Percentiles rank a stretch among this genome's conserved stretches.
These are phyloP conservation scores for Leucophenga varia DNA, from an alignment of 1,140 invertebrate species.

Conservation along the genomic window DNA sequence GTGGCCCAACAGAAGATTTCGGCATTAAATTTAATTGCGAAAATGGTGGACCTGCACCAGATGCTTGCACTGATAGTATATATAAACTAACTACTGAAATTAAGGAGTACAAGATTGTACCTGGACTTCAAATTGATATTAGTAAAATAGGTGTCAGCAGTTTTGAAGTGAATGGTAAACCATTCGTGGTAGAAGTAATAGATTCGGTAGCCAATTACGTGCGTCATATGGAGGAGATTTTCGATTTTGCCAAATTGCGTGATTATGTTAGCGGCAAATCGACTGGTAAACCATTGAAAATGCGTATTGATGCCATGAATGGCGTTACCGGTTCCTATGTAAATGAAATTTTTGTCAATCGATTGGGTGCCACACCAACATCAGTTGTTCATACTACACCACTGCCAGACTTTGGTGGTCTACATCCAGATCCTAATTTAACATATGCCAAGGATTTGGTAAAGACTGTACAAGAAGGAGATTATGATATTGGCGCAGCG, in stretches of 20 bases:
- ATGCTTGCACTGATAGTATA: constrained; percentile 86
- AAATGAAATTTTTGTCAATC: constrained; percentile 81
- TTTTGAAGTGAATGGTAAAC: constrained; percentile 68
- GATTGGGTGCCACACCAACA: constrained; percentile 72
- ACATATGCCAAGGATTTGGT: constrained; percentile 64
- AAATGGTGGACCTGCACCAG: constrained; percentile 96
- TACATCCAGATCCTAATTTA: constrained; percentile 98
- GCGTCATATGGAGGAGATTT: constrained; percentile 93
- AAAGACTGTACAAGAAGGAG: constrained; percentile 71
- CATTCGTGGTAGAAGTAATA: constrained; percentile 87
- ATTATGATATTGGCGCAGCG: constrained; percentile 93
- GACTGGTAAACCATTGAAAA: constrained; percentile 70
- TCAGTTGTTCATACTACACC: constrained; percentile 76
- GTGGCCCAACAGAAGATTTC: constrained; percentile 95
- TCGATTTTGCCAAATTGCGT: constrained; percentile 88
- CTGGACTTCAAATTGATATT: constrained; percentile 77
- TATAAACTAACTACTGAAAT: constrained; percentile 80
- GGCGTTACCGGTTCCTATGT: constrained; percentile 98
- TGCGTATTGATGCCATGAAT: constrained; percentile 92
- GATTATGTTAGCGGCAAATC: constrained; percentile 71
- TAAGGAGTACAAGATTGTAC: constrained; percentile 76
- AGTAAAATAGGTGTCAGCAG: constrained; percentile 65
- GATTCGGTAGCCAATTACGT: constrained; percentile 92
- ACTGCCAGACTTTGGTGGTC: constrained; percentile 92
- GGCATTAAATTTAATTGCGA: constrained; percentile 98